Conservation (phyloP, 2,888 invertebrate species). For the Macrosoma leucophasiata region DNA sequence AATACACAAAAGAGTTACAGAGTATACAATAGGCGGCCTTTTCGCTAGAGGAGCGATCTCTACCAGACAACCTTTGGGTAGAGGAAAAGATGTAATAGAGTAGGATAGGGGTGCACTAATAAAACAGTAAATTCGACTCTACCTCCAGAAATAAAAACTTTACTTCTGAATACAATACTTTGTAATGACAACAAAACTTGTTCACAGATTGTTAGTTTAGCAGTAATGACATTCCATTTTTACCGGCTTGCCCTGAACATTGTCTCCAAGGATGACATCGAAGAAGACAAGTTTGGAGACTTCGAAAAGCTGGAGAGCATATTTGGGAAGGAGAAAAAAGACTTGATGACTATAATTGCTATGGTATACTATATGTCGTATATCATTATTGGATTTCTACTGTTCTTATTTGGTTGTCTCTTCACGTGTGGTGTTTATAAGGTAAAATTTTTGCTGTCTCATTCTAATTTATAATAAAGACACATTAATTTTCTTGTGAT, state of each 20-base stretch:
- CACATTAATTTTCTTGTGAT: no score
- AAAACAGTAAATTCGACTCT: no score
- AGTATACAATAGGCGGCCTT: no score
- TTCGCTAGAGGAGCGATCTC: no score
- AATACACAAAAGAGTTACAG: no score
- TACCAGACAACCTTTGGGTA: no score
- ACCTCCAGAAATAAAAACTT: not conserved
- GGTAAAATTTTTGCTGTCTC: slow-evolving; percentile 45
- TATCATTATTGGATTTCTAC: slow-evolving; percentile 42
- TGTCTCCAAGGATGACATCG: slow-evolving; percentile 41
- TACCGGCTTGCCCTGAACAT: slow-evolving; percentile 50
- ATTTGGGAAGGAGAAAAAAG: slow-evolving; percentile 48
- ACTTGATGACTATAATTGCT: slow-evolving; percentile 43
- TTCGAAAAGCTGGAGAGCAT: slow-evolving; percentile 57
- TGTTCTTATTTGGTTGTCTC: slow-evolving; percentile 49
- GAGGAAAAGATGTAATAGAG: no score
- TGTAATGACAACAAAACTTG: not conserved
- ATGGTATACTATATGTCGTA: slow-evolving; percentile 54
- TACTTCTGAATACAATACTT: not conserved
- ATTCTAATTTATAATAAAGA: no score
- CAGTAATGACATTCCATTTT: slow-evolving; percentile 50
- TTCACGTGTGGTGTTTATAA: slow-evolving; percentile 59
- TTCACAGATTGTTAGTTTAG: slow-evolving; percentile 56
- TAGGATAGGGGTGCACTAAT: no score
- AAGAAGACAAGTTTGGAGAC: slow-evolving; percentile 49